Conservation (phyloP, 2,113 vertebrate species). For the Leptosomus discolor region DNA sequence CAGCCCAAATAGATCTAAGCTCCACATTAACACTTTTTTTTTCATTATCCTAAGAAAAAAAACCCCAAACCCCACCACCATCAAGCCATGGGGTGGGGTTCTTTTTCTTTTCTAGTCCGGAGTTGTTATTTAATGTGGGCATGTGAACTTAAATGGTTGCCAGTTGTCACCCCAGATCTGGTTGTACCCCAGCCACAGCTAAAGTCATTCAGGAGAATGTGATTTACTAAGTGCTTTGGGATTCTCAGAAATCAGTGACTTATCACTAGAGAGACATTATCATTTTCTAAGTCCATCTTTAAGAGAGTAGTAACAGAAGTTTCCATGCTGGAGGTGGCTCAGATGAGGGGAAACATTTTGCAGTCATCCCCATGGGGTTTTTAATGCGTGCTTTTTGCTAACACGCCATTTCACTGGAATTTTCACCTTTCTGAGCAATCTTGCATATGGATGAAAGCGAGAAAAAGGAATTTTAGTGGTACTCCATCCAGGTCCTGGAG, state of each 20-base stretch:
- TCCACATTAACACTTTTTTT: background rate
- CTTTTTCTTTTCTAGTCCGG: background rate
- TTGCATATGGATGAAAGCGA: background rate
- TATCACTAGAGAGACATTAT: background rate
- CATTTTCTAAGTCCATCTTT: background rate
- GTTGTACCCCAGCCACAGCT: background rate
- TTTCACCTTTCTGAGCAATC: constrained; percentile 45
- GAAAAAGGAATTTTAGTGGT: background rate
- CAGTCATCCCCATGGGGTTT: background rate
- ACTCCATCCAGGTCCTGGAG: background rate
- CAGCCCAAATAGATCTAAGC: background rate
- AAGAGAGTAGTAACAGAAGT: background rate
- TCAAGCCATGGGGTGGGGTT: background rate
- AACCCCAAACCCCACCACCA: rapidly evolving
- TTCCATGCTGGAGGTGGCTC: background rate
- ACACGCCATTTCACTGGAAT: background rate
- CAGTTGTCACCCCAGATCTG: background rate
- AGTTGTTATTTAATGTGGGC: background rate
- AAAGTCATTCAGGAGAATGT: background rate
- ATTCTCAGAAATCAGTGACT: background rate
- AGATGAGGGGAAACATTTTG: constrained; percentile 27
- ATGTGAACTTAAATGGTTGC: background rate
- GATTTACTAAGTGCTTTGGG: background rate
- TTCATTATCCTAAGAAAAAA: background rate
- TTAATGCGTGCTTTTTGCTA: constrained; percentile 13